phyloP scores from a whole-genome alignment of 2,888 invertebrate species.

The Pseudanteris insignis region DNA sequence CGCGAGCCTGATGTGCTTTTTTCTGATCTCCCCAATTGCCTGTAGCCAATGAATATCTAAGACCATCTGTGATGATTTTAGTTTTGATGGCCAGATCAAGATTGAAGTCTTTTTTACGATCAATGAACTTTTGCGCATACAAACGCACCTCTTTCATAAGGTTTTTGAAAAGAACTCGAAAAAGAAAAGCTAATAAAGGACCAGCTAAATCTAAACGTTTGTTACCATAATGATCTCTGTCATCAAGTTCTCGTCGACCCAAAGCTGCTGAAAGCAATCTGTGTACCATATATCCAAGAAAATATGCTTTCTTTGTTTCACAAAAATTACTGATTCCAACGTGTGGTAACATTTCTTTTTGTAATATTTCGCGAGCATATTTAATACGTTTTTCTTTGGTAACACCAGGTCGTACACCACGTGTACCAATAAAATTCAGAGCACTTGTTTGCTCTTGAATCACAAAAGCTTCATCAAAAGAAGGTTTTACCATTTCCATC shows the following conservation, averaged over 20 bases:
- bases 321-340: slow-evolving; percentile 99
- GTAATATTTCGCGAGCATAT: slow-evolving; percentile 98
- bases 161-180: slow-evolving; percentile 95
- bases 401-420: slow-evolving; percentile 97
- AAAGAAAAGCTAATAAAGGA: slow-evolving; percentile 94
- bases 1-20: slow-evolving; percentile 98
- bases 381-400: slow-evolving; percentile 99
- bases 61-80: slow-evolving; percentile 96
- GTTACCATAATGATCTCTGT: slow-evolving; percentile 99
- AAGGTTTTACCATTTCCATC: slow-evolving; percentile 99
- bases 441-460: slow-evolving; percentile 99
- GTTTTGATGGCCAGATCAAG: slow-evolving; percentile 96
- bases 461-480: slow-evolving; percentile 98
- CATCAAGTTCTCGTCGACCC: slow-evolving; percentile 96
- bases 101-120: slow-evolving; percentile 98
- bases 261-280: slow-evolving; percentile 91
- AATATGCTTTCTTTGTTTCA: slow-evolving; percentile 99
- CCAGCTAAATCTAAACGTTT: slow-evolving; percentile 98
- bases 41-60: slow-evolving; percentile 97
- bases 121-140: slow-evolving; percentile 99
- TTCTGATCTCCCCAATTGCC: slow-evolving; percentile 99
- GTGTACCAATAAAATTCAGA: slow-evolving; percentile 96
- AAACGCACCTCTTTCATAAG: slow-evolving; percentile 96
- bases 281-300: slow-evolving; percentile 99
- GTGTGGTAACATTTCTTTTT: slow-evolving; percentile 99